Evolutionary conservation across 2,888 invertebrate species (phyloP), one percentile per base, ranked within the genome.

Genomic region (Thecophora atra): DNA sequence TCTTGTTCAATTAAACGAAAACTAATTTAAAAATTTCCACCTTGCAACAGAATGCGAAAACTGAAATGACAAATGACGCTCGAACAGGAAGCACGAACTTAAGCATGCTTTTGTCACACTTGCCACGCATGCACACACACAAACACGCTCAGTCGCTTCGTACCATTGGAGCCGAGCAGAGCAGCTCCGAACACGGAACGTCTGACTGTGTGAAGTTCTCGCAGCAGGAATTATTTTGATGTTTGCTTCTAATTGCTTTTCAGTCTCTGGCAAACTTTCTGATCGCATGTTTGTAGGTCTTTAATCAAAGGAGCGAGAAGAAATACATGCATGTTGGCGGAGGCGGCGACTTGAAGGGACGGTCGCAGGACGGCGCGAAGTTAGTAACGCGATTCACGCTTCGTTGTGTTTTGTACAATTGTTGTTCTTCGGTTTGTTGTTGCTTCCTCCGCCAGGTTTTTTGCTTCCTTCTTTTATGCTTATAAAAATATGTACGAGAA

Each of bases 261-360:
- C 62, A 62, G 62, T 42, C 8, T 42, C 37, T 37, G n/a, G n/a
- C n/a, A n/a, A 62, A 62, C 37, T 30, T 62, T 62, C 19, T 19
- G 62, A 62, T 64, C 42, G 64, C 64, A 44, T 64, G 64, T 47
- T 47, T 64, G 64, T 17, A 24, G 64, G 64, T 47, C 44, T 64
- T 64, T 64, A 64, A 64, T 64, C 64, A 64, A 44, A 64, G 26
- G 44, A 62, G 21, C 54, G 21, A 54, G 21, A 54, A 54, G 3
- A 54, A 54, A 3, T 8, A 54, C 5, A 54, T 21, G n/a, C 7
- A 44, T n/a, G n/a, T n/a, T n/a, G n/a, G 6, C 11, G 37, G 11
- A 37, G 37, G 37, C 37, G 11, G 6, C 37, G 37, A 37, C 37
- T 37, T 37, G 37, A 37, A 1, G 6, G 37, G 2, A 2, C 11